phyloP scores from a whole-genome alignment of 92 coral and sea anemone genomes.

The Palythoa grandis region DNA sequence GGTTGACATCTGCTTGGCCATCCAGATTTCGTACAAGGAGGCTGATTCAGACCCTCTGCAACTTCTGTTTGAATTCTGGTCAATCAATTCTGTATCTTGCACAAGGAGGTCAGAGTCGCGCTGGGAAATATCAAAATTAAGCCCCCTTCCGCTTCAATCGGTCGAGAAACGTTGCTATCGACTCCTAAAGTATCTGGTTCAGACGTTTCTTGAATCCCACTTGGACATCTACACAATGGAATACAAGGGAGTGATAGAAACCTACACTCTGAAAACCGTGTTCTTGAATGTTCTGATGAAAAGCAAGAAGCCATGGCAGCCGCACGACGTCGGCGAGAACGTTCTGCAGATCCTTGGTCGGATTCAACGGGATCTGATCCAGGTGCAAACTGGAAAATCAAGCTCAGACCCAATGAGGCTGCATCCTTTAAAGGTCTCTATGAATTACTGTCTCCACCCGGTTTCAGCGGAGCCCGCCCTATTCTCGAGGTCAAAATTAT shows the following conservation, averaged over 20 bases:
- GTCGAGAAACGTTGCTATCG: not conserved
- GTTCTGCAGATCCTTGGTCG: not conserved
- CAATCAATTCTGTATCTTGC: constrained; percentile 51
- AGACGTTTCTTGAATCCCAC: constrained; percentile 57
- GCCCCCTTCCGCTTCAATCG: constrained; percentile 48
- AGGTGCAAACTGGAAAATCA: not conserved
- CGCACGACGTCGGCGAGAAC: not conserved
- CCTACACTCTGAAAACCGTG: constrained; percentile 60
- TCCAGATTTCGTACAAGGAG: constrained; percentile 44
- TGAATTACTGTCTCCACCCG: not conserved
- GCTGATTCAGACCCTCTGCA: constrained; percentile 24
- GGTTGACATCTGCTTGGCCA: constrained; percentile 65
- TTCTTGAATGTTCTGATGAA: constrained; percentile 10
- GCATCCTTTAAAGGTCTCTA: not conserved
- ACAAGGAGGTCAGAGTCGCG: constrained; percentile 57
- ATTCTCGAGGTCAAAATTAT: not conserved
- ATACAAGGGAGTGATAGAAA: constrained; percentile 54
- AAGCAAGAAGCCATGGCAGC: not conserved
- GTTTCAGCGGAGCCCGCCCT: not conserved
- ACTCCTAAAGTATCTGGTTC: not conserved
- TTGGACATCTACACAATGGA: constrained; percentile 57
- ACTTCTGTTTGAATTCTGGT: constrained; percentile 68
- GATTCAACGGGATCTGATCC: not conserved
- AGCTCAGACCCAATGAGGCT: not conserved
- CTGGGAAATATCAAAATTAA: constrained; percentile 36